These are phyloP conservation scores for Pachypanchax playfairii DNA, from an alignment of 2,113 vertebrate genomes.

Conservation along the genomic window DNA sequence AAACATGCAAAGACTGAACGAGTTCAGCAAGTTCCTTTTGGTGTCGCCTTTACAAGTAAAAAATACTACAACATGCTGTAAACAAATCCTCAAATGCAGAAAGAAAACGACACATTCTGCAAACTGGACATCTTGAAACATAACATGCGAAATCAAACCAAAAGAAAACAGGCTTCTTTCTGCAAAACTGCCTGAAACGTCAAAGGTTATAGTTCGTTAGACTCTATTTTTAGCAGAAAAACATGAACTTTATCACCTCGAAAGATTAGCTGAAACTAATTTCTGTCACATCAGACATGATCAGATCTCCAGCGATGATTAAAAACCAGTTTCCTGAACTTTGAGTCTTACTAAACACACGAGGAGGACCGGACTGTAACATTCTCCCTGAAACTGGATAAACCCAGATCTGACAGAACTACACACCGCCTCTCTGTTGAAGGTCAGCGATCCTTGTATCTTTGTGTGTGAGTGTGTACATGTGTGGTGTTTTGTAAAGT, in stretches of 20 bases:
- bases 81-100: no score
- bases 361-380: conserved; percentile 18
- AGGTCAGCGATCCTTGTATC: conserved; percentile 47
- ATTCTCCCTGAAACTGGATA: conserved; percentile 65
- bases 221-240: background rate
- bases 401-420: conserved; percentile 50
- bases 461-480: conserved; percentile 12
- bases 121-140: no score
- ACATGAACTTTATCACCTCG: background rate
- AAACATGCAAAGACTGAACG: background rate
- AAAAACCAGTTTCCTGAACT: conserved; percentile 56
- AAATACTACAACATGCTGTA: conserved; percentile 3
- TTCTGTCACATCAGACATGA: background rate
- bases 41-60: background rate
- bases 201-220: no score
- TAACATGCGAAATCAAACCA: no score
- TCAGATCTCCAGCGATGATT: conserved; percentile 6
- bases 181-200: no score
- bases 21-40: background rate
- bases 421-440: conserved; percentile 19
- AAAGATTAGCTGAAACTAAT: background rate
- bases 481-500: conserved; percentile 3
- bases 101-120: no score
- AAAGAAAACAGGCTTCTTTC: no score
- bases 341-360: conserved; percentile 65